Evolutionary conservation across 1,140 invertebrate species (phyloP), one percentile per base, ranked within the genome.

Genomic region (Calliopsis andreniformis): DNA sequence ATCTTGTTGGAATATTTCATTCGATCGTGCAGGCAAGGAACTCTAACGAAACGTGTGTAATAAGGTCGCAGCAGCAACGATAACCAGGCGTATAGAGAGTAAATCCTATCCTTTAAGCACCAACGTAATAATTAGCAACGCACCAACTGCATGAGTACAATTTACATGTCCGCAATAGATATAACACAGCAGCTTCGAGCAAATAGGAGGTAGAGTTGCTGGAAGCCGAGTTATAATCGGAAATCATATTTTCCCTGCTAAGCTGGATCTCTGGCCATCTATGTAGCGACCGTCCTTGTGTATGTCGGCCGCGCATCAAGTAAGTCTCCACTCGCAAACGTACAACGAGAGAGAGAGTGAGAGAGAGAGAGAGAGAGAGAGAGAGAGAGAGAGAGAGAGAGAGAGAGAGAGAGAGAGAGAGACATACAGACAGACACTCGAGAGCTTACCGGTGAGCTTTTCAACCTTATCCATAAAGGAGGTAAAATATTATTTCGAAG

Each of bases 141-240:
- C 80, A 80, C 79, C 80, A 56, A 82, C 56, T 82, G 80, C 80
- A 82, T 82, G 80, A 81, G 67, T 82, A 82, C 80, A 79, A 82
- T 82, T 82, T 82, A 82, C 80, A 75, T 82, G 73, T 85, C 71
- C 75, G 79, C 75, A 71, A 75, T 85, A 85, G 83, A 85, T 82
- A 81, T 85, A 85, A 85, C 75, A 82, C 76, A 79, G 72, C 82
- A 85, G 83, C 79, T 81, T 76, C 83, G 75, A 82, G 76, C 76
- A 85, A 82, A 63, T 85, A 83, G 80, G 80, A 85, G 81, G 53
- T 80, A 85, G 84, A 83, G 70, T 82, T 86, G 79, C 80, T 75
- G 78, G 86, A 87, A 78, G 78, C 79, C 80, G 80, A 86, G 78
- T 88, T 88, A 85, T 88, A 88, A 88, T 86, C 85, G 87, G 87